phyloP scores from a whole-genome alignment of 2,888 invertebrate genomes.

The Asteroscopus sphinx region DNA sequence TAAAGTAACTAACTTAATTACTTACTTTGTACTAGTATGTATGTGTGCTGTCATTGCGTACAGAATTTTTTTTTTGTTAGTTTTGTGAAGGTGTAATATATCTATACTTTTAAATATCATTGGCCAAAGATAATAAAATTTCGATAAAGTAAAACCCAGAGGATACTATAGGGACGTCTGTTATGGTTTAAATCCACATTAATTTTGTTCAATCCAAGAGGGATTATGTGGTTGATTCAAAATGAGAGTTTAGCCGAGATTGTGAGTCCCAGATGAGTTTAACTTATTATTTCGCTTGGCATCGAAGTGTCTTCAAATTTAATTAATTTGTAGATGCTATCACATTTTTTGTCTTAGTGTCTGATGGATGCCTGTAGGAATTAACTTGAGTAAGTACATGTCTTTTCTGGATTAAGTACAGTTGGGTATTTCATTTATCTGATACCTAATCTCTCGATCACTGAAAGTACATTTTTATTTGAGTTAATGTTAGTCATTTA shows the following conservation, averaged over 20 bases:
- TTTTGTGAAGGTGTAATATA: too few relatives aligned
- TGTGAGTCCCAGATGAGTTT: constrained; percentile 42
- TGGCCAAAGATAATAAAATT: constrained; percentile 66
- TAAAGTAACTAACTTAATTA: too few relatives aligned
- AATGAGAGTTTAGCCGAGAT: constrained; percentile 52
- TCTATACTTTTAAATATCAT: too few relatives aligned
- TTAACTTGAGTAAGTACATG: constrained; percentile 30
- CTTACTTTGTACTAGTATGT: too few relatives aligned
- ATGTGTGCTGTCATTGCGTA: too few relatives aligned
- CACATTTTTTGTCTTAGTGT: constrained; percentile 42
- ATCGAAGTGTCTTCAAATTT: constrained; percentile 59
- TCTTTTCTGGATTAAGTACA: constrained; percentile 21
- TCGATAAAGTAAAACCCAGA: constrained; percentile 60
- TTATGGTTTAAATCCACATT: constrained; percentile 72
- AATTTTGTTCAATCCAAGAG: constrained; percentile 75
- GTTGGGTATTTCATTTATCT: too few relatives aligned
- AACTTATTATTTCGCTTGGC: constrained; percentile 46
- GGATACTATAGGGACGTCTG: constrained; percentile 61
- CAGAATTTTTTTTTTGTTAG: too few relatives aligned
- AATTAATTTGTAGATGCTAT: constrained; percentile 63
- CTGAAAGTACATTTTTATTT: too few relatives aligned
- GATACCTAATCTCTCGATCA: too few relatives aligned
- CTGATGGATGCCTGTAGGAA: constrained; percentile 28
- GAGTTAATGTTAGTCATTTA: too few relatives aligned
- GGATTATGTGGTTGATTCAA: constrained; percentile 66